These are phyloP conservation scores for Semaprochilodus insignis DNA, from an alignment of 2,797 vertebrate genomes.

Conservation along the genomic window DNA sequence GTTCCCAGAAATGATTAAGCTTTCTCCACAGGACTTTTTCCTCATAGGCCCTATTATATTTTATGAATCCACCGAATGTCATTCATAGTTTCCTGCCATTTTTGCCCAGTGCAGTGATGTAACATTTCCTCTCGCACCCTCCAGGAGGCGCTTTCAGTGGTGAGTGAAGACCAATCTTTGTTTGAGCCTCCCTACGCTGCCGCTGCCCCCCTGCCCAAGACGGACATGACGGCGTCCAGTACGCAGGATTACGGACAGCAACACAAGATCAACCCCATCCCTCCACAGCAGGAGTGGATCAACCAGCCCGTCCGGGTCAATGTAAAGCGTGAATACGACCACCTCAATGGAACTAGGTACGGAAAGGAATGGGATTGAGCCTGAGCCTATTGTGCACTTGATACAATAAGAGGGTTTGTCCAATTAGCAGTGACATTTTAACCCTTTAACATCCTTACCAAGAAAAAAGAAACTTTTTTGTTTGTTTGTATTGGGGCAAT, in stretches of 20 bases:
- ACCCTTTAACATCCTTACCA: too few species aligned
- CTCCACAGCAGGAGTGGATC: slow-evolving; percentile 98
- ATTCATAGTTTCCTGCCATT: too few species aligned
- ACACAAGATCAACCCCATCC: slow-evolving; percentile 96
- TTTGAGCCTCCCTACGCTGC: slow-evolving; percentile 95
- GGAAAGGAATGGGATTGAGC: not conserved
- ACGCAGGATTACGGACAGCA: slow-evolving; percentile 95
- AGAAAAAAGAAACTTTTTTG: too few species aligned
- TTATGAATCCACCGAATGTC: too few species aligned
- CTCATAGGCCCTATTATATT: too few species aligned
- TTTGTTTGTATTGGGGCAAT: too few species aligned
- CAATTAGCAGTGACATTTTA: too few species aligned
- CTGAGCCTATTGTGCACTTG: not conserved
- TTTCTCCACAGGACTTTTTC: too few species aligned
- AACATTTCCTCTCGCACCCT: slow-evolving; percentile 59
- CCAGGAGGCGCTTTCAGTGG: slow-evolving; percentile 99
- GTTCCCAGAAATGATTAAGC: not conserved
- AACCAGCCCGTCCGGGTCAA: slow-evolving; percentile 92
- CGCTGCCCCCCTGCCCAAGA: slow-evolving; percentile 92
- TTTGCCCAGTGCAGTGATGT: not conserved
- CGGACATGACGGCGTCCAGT: slow-evolving; percentile 98
- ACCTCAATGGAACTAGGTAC: slow-evolving; percentile 98
- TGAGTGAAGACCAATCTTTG: slow-evolving; percentile 99
- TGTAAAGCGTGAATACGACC: slow-evolving; percentile 97
- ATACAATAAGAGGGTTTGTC: not conserved